Base-by-base conservation (phyloP, 2,113 vertebrate genomes). In the Dicrurus megarhynchus region DNA sequence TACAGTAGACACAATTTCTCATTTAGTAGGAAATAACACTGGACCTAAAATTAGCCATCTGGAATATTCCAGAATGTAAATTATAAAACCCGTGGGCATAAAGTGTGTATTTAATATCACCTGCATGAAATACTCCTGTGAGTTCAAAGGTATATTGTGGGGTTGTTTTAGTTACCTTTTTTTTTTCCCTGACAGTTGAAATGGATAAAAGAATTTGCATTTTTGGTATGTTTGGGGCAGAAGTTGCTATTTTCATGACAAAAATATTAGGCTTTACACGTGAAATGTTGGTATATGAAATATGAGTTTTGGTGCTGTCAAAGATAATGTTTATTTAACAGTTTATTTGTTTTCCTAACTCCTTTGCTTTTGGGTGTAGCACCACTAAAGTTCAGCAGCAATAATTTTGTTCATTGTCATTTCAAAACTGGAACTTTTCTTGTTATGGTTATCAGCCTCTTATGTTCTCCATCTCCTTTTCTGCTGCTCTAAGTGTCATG, bases 121-220 rank as follows among this genome's bases (percentile, higher is more conserved):
- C 11, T 56, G 33, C 21, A 47, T 65, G 11, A 53, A 77, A 80
- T 39, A 35, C 1, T 76, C 18, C 16, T n/a, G 4, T 28, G 13
- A 69, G 32, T 60, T 77, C 28, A 76, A 71, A 76, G 17, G 1
- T 63, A 7, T 10, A 2, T 41, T 70, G 4, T 74, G 8, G 0
- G 0, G 0, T 1, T 42, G 61, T 65, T 44, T 59, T 59, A 26
- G 35, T 69, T 53, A 4, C 13, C 6, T 23, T 16, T 20, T n/a
- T 57, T 6, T 49, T 57, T 27, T 39, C 39, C 16, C 15, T 74
- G 39, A 13, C 6, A 63, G 55, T 53, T 56, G 17, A 74, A 77
- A 28, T 20, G 3, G 14, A 49, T 10, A 49, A 84, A 77, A 1
- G 11, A 23, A 53, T 64, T 35, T 33, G 2, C 50, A 19, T 30